phyloP scores from a whole-genome alignment of 2,888 invertebrate species.

The Cerceris ruficornis region DNA sequence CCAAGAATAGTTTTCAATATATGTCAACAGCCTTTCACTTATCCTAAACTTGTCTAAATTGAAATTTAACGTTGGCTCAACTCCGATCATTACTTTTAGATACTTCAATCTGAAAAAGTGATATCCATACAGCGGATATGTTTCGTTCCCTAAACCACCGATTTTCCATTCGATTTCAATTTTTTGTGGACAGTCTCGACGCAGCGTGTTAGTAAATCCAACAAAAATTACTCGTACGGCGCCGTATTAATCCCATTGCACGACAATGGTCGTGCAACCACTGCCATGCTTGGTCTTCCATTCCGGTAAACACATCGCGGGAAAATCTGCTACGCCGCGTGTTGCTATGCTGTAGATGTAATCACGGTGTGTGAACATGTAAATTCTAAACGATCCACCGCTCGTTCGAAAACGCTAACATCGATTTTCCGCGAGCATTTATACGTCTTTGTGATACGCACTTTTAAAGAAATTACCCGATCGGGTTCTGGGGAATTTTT shows the following conservation, averaged over 20 bases:
- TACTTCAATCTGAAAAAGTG: too few relatives aligned
- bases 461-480: slow-evolving; percentile 6
- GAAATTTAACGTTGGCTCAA: background rate
- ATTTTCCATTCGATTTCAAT: background rate
- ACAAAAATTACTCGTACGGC: slow-evolving; percentile 51
- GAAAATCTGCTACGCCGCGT: slow-evolving; percentile 51
- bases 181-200: background rate
- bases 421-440: slow-evolving; percentile 13
- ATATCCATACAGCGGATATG: too few relatives aligned
- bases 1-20: too few relatives aligned
- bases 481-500: background rate
- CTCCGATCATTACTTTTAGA: background rate
- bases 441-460: slow-evolving; percentile 14
- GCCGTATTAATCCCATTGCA: slow-evolving; percentile 55
- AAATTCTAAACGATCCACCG: slow-evolving; percentile 49
- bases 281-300: slow-evolving; percentile 61
- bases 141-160: background rate
- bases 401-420: slow-evolving; percentile 29
- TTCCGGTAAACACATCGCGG: slow-evolving; percentile 54
- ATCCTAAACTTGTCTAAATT: too few relatives aligned
- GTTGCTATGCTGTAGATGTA: slow-evolving; percentile 44
- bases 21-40: too few relatives aligned
- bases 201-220: slow-evolving; percentile 42
- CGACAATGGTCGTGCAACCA: slow-evolving; percentile 32
- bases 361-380: slow-evolving; percentile 54